These are phyloP conservation scores for Caenorhabditis doughertyi DNA, from an alignment of 2,888 invertebrate species.

Conservation along the genomic window DNA sequence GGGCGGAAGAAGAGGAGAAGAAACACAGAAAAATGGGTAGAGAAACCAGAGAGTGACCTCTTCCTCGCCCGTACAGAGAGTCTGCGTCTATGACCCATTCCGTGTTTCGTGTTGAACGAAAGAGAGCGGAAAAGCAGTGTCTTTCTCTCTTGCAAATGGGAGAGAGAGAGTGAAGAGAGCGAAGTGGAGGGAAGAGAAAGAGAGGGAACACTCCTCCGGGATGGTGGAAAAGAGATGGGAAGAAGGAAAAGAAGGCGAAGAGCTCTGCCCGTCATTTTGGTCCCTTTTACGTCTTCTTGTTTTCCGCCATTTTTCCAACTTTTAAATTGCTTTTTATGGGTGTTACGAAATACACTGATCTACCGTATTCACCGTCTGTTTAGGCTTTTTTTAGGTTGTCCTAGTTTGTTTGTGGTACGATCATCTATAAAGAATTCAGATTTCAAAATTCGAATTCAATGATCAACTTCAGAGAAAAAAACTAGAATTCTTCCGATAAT, in stretches of 20 bases:
- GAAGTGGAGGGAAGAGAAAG: constrained; percentile 5
- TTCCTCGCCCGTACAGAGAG: neutral
- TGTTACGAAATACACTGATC: neutral
- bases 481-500: neutral
- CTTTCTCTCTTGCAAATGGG: neutral
- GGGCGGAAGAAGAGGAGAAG: constrained; percentile 18
- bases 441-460: too few relatives aligned
- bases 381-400: too few relatives aligned
- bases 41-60: neutral
- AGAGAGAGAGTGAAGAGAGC: constrained; percentile 7
- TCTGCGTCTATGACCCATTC: constrained; percentile 1
- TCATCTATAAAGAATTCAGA: too few relatives aligned
- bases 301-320: neutral
- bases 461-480: neutral
- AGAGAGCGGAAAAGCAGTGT: neutral
- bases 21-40: constrained; percentile 7
- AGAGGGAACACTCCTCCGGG: neutral
- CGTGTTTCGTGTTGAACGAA: too few relatives aligned
- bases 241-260: neutral
- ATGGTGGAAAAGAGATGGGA: neutral
- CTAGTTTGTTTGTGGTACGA: too few relatives aligned
- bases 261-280: neutral
- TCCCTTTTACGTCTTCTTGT: neutral
- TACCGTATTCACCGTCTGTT: too few relatives aligned
- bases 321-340: neutral